Percentiles rank a stretch among this genome's conserved stretches.
Evolutionary conservation across 1,140 invertebrate genomes (phyloP).

Genomic region (Paramacrobiotus metropolitanus): DNA sequence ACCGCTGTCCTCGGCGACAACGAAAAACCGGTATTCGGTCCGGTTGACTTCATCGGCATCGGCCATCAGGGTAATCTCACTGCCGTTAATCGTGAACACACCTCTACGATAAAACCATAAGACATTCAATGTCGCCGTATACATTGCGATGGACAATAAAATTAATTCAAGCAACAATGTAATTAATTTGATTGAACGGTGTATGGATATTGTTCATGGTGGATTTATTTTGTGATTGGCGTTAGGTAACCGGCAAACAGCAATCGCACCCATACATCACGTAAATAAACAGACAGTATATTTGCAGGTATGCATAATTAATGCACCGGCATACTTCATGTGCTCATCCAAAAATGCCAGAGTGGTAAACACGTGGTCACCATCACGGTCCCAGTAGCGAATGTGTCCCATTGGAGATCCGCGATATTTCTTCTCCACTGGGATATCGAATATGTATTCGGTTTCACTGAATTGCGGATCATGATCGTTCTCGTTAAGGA

Average conservation of each 20-base stretch:
- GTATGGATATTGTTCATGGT: too few relatives aligned
- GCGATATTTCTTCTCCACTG: neutral
- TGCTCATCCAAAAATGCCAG: too few relatives aligned
- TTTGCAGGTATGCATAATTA: too few relatives aligned
- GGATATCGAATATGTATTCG: neutral
- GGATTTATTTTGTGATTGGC: too few relatives aligned
- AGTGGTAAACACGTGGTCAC: conserved; percentile 1
- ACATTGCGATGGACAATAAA: too few relatives aligned
- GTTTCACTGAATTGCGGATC: neutral
- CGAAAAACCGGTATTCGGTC: neutral
- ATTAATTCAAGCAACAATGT: too few relatives aligned
- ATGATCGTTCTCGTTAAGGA: conserved; percentile 1
- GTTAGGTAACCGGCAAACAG: too few relatives aligned
- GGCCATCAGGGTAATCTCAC: neutral
- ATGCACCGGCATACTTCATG: too few relatives aligned
- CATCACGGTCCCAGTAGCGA: neutral
- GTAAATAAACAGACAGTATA: too few relatives aligned
- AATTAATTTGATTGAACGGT: too few relatives aligned
- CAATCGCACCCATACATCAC: too few relatives aligned
- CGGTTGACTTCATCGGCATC: neutral
- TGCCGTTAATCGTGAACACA: neutral
- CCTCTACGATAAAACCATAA: neutral
- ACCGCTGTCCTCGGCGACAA: neutral
- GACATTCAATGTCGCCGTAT: too few relatives aligned
- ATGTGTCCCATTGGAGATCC: neutral